These are phyloP conservation scores for Machaerirhynchus nigripectus DNA, from an alignment of 2,113 vertebrate genomes.

Conservation along the genomic window DNA sequence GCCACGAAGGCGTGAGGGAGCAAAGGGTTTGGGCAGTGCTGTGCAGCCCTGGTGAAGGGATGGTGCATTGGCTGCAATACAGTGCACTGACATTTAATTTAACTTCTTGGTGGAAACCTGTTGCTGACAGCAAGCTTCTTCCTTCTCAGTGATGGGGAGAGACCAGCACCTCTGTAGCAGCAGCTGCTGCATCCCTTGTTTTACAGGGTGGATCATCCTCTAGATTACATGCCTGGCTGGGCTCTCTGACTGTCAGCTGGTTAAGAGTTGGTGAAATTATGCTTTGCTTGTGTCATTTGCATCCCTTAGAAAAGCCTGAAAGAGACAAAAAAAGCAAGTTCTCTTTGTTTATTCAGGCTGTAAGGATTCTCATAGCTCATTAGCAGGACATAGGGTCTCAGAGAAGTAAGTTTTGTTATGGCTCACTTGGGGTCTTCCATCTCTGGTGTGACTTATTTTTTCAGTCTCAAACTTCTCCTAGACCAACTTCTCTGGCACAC, in stretches of 20 bases:
- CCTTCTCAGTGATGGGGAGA: not conserved
- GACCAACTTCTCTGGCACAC: not conserved
- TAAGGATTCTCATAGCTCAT: not conserved
- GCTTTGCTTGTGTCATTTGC: not conserved
- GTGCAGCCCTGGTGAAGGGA: not conserved
- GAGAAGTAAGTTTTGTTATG: not conserved
- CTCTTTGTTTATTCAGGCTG: not conserved
- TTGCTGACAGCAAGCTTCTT: not conserved
- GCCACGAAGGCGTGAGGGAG: fast-evolving
- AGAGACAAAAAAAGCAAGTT: not conserved
- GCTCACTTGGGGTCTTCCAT: not conserved
- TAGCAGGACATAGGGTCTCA: not conserved
- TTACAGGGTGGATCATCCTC: fast-evolving
- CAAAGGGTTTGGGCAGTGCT: not conserved
- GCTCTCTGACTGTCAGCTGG: not conserved
- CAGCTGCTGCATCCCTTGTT: not conserved
- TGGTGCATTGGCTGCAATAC: not conserved
- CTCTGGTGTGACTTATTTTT: not conserved
- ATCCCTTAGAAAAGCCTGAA: not conserved
- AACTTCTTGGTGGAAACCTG: not conserved
- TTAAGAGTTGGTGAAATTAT: not conserved
- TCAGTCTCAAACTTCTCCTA: not conserved
- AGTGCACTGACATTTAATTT: not conserved
- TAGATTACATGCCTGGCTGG: not conserved
- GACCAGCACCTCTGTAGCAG: not conserved